Evolutionary conservation across 2,888 invertebrate species (phyloP).

Genomic region (Polymixis flavicincta): DNA sequence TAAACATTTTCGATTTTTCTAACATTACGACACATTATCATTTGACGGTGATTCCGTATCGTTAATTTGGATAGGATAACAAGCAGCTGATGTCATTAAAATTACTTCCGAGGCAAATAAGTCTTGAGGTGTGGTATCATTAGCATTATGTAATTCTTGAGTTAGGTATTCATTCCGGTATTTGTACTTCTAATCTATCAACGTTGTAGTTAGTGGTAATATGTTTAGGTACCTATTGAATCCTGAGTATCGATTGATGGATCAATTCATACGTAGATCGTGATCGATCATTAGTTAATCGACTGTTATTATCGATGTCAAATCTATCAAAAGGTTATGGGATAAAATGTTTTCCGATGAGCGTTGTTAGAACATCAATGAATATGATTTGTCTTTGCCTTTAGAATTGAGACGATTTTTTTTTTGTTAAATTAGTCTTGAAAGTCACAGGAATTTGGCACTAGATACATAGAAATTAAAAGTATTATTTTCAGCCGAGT

Average conservation of each 20-base stretch:
- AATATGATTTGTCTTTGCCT: too few relatives aligned
- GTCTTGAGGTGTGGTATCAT: constrained; percentile 39
- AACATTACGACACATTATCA: neutral
- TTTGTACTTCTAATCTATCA: constrained; percentile 12
- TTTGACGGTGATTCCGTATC: neutral
- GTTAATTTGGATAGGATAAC: constrained; percentile 7
- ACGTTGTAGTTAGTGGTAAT: neutral
- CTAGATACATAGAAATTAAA: too few relatives aligned
- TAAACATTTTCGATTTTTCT: neutral
- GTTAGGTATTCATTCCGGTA: constrained; percentile 41
- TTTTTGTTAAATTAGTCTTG: too few relatives aligned
- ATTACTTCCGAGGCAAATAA: constrained; percentile 38
- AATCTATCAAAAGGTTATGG: constrained; percentile 54
- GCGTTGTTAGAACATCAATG: neutral
- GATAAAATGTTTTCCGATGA: constrained; percentile 23
- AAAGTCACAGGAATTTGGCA: too few relatives aligned
- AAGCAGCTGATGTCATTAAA: constrained; percentile 40
- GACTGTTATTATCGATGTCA: constrained; percentile 54
- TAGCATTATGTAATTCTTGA: constrained; percentile 23
- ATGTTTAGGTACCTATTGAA: neutral
- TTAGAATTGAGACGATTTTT: too few relatives aligned
- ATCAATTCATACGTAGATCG: constrained; percentile 58
- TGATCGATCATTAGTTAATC: constrained; percentile 47
- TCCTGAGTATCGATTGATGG: neutral
- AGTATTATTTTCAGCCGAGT: too few relatives aligned